Conservation (phyloP, 2,113 vertebrate genomes). For the Prinia subflava region DNA sequence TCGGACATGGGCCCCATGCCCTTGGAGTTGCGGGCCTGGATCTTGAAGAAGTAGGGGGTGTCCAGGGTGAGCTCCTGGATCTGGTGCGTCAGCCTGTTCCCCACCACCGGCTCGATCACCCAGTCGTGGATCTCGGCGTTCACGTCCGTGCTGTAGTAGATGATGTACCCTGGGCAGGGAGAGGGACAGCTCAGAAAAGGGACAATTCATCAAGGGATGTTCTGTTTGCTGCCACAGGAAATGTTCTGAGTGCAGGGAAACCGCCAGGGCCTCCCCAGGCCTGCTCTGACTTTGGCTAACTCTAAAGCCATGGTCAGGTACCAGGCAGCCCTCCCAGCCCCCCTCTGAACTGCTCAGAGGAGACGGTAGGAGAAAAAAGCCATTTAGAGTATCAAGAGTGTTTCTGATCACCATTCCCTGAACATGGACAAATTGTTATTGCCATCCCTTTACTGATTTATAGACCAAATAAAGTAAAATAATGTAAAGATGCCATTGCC, state of each 20-base stretch:
- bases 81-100: constrained; percentile 95
- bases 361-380: background rate
- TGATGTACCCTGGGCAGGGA: constrained; percentile 88
- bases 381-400: background rate
- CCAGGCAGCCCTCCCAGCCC: background rate
- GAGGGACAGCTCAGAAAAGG: background rate
- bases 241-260: too few species aligned
- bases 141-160: constrained; percentile 97
- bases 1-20: constrained; percentile 99
- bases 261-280: accelerated
- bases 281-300: background rate
- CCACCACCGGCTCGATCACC: constrained; percentile 97
- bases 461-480: background rate
- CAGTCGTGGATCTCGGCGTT: constrained; percentile 97
- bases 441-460: background rate
- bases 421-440: background rate
- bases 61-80: constrained; percentile 97
- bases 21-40: constrained; percentile 97
- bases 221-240: background rate
- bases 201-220: background rate
- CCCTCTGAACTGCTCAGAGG: accelerated
- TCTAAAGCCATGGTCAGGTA: accelerated
- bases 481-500: background rate
- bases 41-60: constrained; percentile 97
- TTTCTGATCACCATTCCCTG: background rate